Conservation (phyloP, 2,797 vertebrate genomes). For the Enteromius trimaculatus region DNA sequence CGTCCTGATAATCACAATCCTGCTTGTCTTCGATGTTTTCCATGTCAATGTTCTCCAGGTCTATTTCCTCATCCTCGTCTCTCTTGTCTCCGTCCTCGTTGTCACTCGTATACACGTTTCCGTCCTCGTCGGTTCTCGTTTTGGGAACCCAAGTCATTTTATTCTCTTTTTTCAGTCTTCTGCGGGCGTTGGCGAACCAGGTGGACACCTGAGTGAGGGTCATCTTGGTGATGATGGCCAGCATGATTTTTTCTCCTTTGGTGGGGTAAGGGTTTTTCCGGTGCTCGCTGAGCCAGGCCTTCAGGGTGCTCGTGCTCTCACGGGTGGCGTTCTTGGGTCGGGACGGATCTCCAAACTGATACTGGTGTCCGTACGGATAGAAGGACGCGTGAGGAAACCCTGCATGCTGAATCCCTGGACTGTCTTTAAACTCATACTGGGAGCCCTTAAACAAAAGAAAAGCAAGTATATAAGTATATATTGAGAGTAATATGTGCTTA, state of each 20-base stretch:
- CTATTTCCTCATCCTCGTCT: constrained; percentile 85
- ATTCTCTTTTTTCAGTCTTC: constrained; percentile 85
- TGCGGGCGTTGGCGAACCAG: constrained; percentile 87
- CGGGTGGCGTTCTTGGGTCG: constrained; percentile 88
- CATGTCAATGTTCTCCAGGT: constrained; percentile 85
- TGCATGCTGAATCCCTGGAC: constrained; percentile 82
- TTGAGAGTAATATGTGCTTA: neutral
- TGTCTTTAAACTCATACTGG: constrained; percentile 88
- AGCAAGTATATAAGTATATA: neutral
- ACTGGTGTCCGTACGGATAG: constrained; percentile 85
- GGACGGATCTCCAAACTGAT: constrained; percentile 87
- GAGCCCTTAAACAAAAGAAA: constrained; percentile 71
- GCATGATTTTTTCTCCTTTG: constrained; percentile 86
- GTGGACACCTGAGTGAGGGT: constrained; percentile 85
- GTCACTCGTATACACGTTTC: constrained; percentile 83
- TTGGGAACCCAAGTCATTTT: constrained; percentile 87
- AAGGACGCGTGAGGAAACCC: constrained; percentile 82
- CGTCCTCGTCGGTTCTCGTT: constrained; percentile 84
- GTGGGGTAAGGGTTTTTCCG: constrained; percentile 85
- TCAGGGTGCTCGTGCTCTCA: constrained; percentile 86
- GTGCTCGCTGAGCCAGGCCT: constrained; percentile 87
- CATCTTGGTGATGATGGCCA: constrained; percentile 86
- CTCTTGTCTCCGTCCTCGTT: constrained; percentile 84
- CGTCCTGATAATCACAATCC: constrained; percentile 71
- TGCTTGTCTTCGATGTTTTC: constrained; percentile 76